phyloP scores from a whole-genome alignment of 2,113 vertebrate genomes.

The Hirundichthys speculiger region DNA sequence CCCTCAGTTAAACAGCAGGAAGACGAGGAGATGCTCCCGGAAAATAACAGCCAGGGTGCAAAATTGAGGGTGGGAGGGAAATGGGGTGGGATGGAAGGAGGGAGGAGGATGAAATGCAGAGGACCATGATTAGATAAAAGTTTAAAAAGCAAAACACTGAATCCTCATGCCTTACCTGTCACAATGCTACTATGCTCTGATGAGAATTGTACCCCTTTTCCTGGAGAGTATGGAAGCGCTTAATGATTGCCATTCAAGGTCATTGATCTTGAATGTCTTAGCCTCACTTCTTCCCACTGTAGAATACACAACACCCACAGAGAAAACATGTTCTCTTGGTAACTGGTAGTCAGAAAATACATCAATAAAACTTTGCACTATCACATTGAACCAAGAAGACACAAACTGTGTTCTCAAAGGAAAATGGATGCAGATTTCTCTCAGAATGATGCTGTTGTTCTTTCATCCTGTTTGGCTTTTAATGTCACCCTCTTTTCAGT shows the following conservation, averaged over 20 bases:
- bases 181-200: conserved; percentile 88
- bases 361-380: conserved; percentile 1
- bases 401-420: conserved; percentile 35
- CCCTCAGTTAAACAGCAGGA: conserved; percentile 88
- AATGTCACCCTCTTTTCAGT: conserved; percentile 58
- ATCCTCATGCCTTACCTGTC: conserved; percentile 98
- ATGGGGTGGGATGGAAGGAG: neutral
- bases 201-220: conserved; percentile 87
- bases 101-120: conserved; percentile 47
- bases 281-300: conserved; percentile 12
- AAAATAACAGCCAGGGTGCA: conserved; percentile 48
- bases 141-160: conserved; percentile 82
- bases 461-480: conserved; percentile 68
- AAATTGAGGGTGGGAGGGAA: conserved; percentile 28
- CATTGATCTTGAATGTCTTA: conserved; percentile 15
- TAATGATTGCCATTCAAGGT: conserved; percentile 23
- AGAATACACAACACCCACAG: conserved; percentile 9
- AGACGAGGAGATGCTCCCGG: conserved; percentile 17
- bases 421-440: conserved; percentile 64
- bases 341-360: neutral
- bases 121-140: conserved; percentile 60
- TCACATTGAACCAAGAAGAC: conserved; percentile 10
- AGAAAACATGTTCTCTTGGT: conserved; percentile 8
- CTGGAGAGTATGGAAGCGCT: conserved; percentile 1
- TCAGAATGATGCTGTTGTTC: conserved; percentile 63